Evolutionary conservation across 2,888 invertebrate species (phyloP).

Genomic region (Nesidiocoris tenuis): DNA sequence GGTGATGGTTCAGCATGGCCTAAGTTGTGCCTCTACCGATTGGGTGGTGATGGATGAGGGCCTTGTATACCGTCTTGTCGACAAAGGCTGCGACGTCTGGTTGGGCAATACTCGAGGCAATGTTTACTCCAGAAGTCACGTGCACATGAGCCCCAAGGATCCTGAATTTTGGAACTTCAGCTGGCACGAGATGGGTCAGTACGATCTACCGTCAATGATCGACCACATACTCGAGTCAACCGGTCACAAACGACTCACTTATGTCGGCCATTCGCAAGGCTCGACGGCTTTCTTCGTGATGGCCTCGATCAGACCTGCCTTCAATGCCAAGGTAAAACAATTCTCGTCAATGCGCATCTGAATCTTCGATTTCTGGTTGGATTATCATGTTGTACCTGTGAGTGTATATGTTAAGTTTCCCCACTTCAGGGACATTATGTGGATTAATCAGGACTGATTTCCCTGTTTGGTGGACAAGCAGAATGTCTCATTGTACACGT

Average conservation of each 20-base stretch:
- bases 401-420: no score
- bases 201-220: conserved; percentile 83
- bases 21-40: conserved; percentile 42
- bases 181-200: conserved; percentile 76
- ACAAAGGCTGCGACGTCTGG: conserved; percentile 50
- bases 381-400: no score
- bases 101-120: conserved; percentile 50
- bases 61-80: conserved; percentile 47
- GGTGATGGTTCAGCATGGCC: conserved; percentile 43
- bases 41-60: conserved; percentile 40
- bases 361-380: no score
- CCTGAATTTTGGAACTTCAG: conserved; percentile 50
- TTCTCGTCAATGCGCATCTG: conserved; percentile 53
- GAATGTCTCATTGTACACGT: no score
- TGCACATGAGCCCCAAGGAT: conserved; percentile 38
- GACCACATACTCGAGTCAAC: conserved; percentile 65
- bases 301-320: conserved; percentile 66
- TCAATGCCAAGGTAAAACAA: conserved; percentile 62
- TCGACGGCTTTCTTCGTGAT: conserved; percentile 74
- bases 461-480: no score
- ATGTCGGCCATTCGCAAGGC: conserved; percentile 91
- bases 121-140: conserved; percentile 48
- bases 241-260: conserved; percentile 61
- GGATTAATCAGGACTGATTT: no score
- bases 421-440: no score